These are phyloP conservation scores for Drosophila suzukii DNA, from an alignment of 1,140 invertebrate species.

Conservation along the genomic window DNA sequence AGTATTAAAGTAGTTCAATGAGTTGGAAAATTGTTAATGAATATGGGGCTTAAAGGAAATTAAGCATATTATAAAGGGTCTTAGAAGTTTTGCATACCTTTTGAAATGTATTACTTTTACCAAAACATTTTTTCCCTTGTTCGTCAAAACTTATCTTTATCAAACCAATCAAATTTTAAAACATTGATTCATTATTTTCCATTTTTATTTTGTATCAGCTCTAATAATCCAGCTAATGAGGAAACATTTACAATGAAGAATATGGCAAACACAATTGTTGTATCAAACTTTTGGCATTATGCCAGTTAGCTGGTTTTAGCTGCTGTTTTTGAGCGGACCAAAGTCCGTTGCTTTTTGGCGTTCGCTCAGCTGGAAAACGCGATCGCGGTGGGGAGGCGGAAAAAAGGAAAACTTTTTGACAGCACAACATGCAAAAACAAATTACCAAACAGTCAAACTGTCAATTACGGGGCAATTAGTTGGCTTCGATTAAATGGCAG, in stretches of 20 bases:
- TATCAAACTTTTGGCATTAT: conserved; percentile 32
- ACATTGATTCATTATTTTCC: neutral
- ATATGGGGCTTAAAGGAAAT: neutral
- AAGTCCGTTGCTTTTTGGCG: conserved; percentile 32
- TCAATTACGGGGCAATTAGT: conserved; percentile 77
- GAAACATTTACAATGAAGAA: neutral
- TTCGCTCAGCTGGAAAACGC: conserved; percentile 32
- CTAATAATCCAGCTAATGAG: neutral
- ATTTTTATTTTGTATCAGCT: neutral
- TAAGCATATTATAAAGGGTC: no score
- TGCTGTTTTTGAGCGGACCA: conserved; percentile 42
- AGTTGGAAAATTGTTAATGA: neutral
- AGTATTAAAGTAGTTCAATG: conserved; percentile 16
- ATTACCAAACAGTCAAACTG: conserved; percentile 76
- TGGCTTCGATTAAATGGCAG: conserved; percentile 66
- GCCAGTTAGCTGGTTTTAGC: conserved; percentile 17
- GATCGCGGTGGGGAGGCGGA: conserved; percentile 11
- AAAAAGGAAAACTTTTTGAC: conserved; percentile 68
- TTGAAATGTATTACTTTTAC: no score
- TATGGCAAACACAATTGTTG: conserved; percentile 26
- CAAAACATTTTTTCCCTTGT: no score
- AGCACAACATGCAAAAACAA: conserved; percentile 79
- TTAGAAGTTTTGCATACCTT: no score
- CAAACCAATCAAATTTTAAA: no score
- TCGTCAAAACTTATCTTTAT: no score